Percentiles rank a stretch among this genome's conserved stretches.
These are phyloP conservation scores for Plagodis pulveraria DNA, from an alignment of 2,888 invertebrate species.

Conservation along the genomic window DNA sequence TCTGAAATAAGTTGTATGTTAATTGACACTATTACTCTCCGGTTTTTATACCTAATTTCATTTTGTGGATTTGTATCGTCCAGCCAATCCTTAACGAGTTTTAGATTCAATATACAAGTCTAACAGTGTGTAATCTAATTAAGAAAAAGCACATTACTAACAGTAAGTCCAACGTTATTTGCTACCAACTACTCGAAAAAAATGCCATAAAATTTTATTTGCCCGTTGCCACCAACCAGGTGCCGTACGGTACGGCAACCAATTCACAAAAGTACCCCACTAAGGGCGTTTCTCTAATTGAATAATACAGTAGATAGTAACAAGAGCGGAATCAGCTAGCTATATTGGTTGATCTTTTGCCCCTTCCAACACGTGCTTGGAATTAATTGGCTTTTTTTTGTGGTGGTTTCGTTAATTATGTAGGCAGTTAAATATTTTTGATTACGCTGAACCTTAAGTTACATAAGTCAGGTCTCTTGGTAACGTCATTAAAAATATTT, in stretches of 20 bases:
- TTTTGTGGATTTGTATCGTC: no score
- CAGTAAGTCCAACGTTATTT: background rate
- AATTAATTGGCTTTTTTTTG: background rate
- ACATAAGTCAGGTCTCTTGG: no score
- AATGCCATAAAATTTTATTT: background rate
- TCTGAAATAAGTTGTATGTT: no score
- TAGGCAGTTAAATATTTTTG: background rate
- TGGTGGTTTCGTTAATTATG: background rate
- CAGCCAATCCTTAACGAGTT: no score
- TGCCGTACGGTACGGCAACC: constrained; percentile 28
- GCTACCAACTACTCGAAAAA: background rate
- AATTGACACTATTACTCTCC: no score
- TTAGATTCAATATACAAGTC: no score
- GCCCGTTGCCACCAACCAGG: constrained; percentile 29
- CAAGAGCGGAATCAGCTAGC: constrained; percentile 36
- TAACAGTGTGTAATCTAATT: no score
- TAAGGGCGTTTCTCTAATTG: constrained; percentile 40
- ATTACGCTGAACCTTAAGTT: no score
- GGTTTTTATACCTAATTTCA: no score
- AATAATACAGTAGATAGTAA: constrained; percentile 36
- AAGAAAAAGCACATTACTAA: no score
- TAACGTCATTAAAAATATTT: no score
- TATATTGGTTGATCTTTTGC: constrained; percentile 42
- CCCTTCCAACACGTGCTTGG: constrained; percentile 8
- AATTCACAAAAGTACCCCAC: constrained; percentile 36